Evolutionary conservation across 1,140 invertebrate genomes (phyloP), one percentile per base, ranked within the genome.

Genomic region (Phymastichus coffea): DNA sequence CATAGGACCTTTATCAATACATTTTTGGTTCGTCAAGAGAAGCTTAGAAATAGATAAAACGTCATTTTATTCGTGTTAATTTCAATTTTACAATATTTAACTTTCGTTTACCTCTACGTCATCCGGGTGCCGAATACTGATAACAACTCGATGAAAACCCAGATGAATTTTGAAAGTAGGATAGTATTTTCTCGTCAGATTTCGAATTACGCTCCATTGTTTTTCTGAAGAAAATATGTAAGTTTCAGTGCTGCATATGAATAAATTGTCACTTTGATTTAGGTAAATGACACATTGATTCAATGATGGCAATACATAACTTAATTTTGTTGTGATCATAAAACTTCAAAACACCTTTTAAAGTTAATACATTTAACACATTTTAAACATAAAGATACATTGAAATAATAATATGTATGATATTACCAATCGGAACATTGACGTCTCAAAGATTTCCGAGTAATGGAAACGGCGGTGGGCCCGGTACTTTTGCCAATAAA

Each of bases 361-460:
- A 41, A 41, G 17, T 19, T 41, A 20, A 41, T 4, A n/a, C 17
- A 14, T 20, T 41, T 41, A 19, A 20, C n/a, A 41, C 17, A 41
- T 17, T 6, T 20, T 37, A 8, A 37, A 41, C 40, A 4, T 19
- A 6, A 19, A 7, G 17, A 10, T 43, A 12, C 7, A 43, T 1
- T 19, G 19, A 23, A 43, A 20, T 20, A 6, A 23, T 23, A 9
- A 20, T 19, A 23, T 20, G 6, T 23, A 43, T 22, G 9, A 2
- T 2, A 25, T 47, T 23, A 51, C 48, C 48, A 23, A 51, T n/a
- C 3, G 48, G 48, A 51, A 51, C 48, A 19, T 51, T 51, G 20
- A 37, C 20, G 22, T 14, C 37, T 9, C 35, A 23, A 4, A 37
- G 3, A 25, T 51, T 37, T 9, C 48, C 48, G 19, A 51, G 30